Conservation (phyloP, 2,113 vertebrate species). For the Phylloscopus trochilus region DNA sequence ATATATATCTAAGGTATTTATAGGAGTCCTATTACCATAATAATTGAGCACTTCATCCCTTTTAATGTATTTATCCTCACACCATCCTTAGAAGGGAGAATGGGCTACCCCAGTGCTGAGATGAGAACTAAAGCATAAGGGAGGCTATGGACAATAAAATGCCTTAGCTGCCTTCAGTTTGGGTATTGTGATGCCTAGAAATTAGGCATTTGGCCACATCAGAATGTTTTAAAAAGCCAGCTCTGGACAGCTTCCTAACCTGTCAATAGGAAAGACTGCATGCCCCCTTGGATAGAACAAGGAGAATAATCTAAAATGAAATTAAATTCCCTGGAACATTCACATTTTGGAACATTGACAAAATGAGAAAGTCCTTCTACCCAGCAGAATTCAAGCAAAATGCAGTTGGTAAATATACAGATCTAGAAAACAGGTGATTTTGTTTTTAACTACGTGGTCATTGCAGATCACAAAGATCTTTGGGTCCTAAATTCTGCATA, state of each 20-base stretch:
- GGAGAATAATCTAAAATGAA: neutral
- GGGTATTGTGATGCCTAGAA: neutral
- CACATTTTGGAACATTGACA: neutral
- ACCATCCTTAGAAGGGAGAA: neutral
- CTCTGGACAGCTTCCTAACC: neutral
- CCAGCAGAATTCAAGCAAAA: neutral
- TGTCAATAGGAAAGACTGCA: neutral
- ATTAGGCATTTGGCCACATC: neutral
- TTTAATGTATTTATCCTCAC: conserved; percentile 41
- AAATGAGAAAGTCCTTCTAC: neutral
- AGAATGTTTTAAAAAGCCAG: neutral
- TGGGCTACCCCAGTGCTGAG: neutral
- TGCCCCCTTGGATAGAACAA: neutral
- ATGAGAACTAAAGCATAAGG: neutral
- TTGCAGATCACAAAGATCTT: neutral
- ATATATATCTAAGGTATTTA: conserved; percentile 29
- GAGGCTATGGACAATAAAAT: neutral
- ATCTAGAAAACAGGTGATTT: neutral
- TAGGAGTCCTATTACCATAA: conserved; percentile 30
- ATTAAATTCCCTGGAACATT: neutral
- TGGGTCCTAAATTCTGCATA: neutral
- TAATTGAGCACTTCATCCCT: conserved; percentile 25
- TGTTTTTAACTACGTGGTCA: accelerated
- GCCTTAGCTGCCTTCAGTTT: neutral
- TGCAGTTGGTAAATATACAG: neutral